Evolutionary conservation across 2,888 invertebrate species (phyloP), one percentile per base, ranked within the genome.

Genomic region (Gisinianus flammeolus): DNA sequence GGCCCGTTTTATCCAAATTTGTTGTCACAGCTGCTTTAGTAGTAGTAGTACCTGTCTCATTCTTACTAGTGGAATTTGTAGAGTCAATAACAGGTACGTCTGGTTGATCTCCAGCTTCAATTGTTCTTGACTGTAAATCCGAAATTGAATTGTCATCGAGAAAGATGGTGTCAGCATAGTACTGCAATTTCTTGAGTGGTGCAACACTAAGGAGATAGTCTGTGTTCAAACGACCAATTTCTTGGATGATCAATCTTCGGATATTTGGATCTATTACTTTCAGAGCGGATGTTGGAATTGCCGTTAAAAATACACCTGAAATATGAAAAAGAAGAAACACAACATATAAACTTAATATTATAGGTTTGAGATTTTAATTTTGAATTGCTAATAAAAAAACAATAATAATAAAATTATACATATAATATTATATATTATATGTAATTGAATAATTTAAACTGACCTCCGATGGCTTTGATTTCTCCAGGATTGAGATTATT

Each of bases 401-500:
- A 67, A 67, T 8, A 67, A 67, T 67, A 31, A 22, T 66, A 66
- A 66, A 66, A 28, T 66, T 8, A 28, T n/a, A 44, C 1, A 33
- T 31, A 33, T 22, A 56, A 24, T 22, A 24, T 4, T 33, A 19
- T n/a, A 6, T 30, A 30, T 58, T 10, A 58, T 22, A 22, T 54
- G 10, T 10, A 8, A 30, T 54, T 71, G 2, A 71, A 19, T 58
- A 5, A 68, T 58, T 58, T n/a, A 30, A 58, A 26, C 24, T 74
- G 69, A 82, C 82, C 83, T 76, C 84, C 84, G 10, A 85, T 74
- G 10, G 79, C 82, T 44, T 71, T 70, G 54, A 82, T 80, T 77
- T 85, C 83, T 35, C 81, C 81, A n/a, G 58, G 30, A 6, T 72
- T 81, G 0, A 83, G 67, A 4, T 56, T 80, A 22, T 78, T 66